Percentiles rank a stretch among this genome's conserved stretches.
Conservation (phyloP, 2,888 invertebrate species). For the Caenorhabditis wallacei region DNA sequence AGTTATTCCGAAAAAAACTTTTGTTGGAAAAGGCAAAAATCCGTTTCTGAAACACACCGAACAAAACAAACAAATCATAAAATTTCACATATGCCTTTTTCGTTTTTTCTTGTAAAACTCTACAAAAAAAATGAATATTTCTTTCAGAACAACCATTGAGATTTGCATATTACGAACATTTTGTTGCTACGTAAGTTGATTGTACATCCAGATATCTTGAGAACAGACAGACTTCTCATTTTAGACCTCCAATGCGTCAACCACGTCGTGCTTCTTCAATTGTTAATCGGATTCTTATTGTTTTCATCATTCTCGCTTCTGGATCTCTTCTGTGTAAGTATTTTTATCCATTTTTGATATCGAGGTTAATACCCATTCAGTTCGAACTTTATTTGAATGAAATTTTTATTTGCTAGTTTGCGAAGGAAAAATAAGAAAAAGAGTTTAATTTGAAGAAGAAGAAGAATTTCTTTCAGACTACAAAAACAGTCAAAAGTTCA, state of each 20-base stretch:
- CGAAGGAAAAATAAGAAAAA: no score
- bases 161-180: slow-evolving; percentile 46
- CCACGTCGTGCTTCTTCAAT: slow-evolving; percentile 28
- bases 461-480: slow-evolving; percentile 13
- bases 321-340: slow-evolving; percentile 18
- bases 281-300: slow-evolving; percentile 14
- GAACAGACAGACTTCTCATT: neutral
- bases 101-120: neutral
- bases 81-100: neutral
- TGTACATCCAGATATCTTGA: neutral
- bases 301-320: slow-evolving; percentile 20
- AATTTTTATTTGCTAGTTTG: no score
- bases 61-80: slow-evolving; percentile 7
- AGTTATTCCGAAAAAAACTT: no score
- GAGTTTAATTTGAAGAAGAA: no score
- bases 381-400: no score
- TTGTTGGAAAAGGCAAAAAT: no score
- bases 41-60: no score
- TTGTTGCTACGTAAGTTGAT: slow-evolving; percentile 41
- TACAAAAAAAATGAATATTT: neutral
- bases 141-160: slow-evolving; percentile 37
- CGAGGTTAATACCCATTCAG: no score
- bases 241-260: slow-evolving; percentile 51
- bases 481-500: slow-evolving; percentile 16
- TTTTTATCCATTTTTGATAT: neutral